A percentile compares a stretch with the other conserved stretches of the same genome.
Conservation (phyloP, 2,888 invertebrate genomes). For the Charanyca ferruginea region DNA sequence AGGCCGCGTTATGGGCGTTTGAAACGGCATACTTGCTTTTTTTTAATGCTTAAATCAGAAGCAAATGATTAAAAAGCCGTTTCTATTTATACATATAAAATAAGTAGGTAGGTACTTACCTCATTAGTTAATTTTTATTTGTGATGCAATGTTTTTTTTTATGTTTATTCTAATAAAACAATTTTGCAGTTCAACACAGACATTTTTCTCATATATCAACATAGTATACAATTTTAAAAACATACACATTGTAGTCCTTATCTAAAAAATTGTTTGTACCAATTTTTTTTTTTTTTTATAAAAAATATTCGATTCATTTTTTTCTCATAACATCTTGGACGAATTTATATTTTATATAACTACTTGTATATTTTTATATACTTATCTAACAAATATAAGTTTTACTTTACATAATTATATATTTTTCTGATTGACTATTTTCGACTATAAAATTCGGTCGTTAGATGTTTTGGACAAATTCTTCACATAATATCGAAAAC, state of each 20-base stretch:
- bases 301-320: constrained; percentile 49
- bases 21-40: too few relatives aligned
- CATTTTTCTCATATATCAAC: constrained; percentile 38
- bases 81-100: too few relatives aligned
- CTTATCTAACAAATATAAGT: constrained; percentile 38
- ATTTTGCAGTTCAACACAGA: constrained; percentile 4
- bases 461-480: too few relatives aligned
- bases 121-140: not conserved
- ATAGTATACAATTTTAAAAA: constrained; percentile 15
- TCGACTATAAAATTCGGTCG: constrained; percentile 13
- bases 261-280: constrained; percentile 26
- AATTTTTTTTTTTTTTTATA: constrained; percentile 42
- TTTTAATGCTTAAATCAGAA: too few relatives aligned
- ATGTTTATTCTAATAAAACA: not conserved
- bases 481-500: too few relatives aligned
- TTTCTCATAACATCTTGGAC: constrained; percentile 41
- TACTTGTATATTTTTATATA: constrained; percentile 21
- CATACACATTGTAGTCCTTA: constrained; percentile 8
- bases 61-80: too few relatives aligned
- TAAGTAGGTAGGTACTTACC: too few relatives aligned
- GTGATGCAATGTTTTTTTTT: not conserved
- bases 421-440: constrained; percentile 38
- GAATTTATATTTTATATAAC: constrained; percentile 33
- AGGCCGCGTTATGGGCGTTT: too few relatives aligned
- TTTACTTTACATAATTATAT: constrained; percentile 3